These are phyloP conservation scores for Diadophis punctatus DNA, from an alignment of 2,113 vertebrate genomes.

Conservation along the genomic window DNA sequence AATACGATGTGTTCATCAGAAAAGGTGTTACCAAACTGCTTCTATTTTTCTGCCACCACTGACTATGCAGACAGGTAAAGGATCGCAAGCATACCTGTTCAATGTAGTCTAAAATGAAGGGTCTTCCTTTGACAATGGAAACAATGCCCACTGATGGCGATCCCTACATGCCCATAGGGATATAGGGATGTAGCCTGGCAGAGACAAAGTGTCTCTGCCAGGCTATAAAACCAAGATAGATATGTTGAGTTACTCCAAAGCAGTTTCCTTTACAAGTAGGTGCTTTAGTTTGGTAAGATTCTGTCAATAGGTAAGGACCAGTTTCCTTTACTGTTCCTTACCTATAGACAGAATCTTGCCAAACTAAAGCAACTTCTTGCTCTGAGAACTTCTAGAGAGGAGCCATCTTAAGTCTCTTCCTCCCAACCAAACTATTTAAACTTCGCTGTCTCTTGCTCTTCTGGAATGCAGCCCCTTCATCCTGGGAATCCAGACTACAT, in stretches of 20 bases:
- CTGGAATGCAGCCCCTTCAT: no score
- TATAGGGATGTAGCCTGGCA: no score
- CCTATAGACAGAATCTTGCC: background rate
- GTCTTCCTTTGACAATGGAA: background rate
- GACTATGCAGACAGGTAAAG: background rate
- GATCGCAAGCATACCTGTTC: background rate
- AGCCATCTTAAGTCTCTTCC: background rate
- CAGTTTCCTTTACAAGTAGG: background rate
- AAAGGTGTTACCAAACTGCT: background rate
- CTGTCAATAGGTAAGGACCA: no score
- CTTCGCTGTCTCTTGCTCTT: background rate
- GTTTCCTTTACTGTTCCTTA: background rate
- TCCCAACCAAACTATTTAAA: background rate
- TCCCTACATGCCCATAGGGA: background rate
- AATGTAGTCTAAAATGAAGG: background rate
- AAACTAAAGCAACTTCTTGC: background rate
- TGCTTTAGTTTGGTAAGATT: no score
- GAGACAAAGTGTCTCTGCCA: background rate
- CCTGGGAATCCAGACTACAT: no score
- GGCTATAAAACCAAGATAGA: background rate
- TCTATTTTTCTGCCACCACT: background rate
- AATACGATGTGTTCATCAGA: background rate
- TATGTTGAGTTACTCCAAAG: background rate
- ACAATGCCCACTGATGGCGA: background rate
- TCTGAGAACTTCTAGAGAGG: background rate